Evolutionary conservation across 2,888 invertebrate genomes (phyloP).

Genomic region (Choreutis nemorana): DNA sequence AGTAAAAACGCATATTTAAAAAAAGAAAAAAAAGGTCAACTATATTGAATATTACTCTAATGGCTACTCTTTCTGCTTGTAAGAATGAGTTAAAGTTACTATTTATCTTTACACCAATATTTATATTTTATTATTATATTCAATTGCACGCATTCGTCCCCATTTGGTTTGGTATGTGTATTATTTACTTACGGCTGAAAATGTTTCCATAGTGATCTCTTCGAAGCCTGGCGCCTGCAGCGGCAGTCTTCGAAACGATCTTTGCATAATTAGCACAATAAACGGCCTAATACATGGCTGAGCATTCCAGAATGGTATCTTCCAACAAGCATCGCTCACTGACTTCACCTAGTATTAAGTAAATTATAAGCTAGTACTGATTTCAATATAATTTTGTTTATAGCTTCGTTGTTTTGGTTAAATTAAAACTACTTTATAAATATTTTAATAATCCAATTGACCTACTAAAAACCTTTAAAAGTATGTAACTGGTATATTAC

Average conservation of each 20-base stretch:
- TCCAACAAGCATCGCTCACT: conserved; percentile 33
- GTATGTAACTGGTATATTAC: too few species aligned
- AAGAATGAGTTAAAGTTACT: too few species aligned
- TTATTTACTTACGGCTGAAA: conserved; percentile 28
- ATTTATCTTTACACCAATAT: too few species aligned
- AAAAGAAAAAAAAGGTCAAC: conserved; percentile 1
- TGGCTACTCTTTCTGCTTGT: too few species aligned
- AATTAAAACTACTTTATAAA: too few species aligned
- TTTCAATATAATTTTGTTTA: too few species aligned
- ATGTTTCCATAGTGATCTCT: conserved; percentile 38
- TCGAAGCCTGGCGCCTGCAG: conserved; percentile 32
- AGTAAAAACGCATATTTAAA: background rate
- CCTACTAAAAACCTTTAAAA: too few species aligned
- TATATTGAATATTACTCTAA: conserved; percentile 1
- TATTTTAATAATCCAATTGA: too few species aligned
- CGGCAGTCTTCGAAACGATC: conserved; percentile 28
- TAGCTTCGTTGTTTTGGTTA: too few species aligned
- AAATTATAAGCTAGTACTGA: too few species aligned
- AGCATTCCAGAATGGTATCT: conserved; percentile 36
- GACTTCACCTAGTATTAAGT: conserved; percentile 19
- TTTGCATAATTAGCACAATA: conserved; percentile 39
- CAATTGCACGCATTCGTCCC: conserved; percentile 11
- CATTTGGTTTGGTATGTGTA: conserved; percentile 10
- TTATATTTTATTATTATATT: too few species aligned
- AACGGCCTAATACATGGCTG: conserved; percentile 30